phyloP scores from a whole-genome alignment of 2,888 invertebrate genomes.

The Tillus elongatus region DNA sequence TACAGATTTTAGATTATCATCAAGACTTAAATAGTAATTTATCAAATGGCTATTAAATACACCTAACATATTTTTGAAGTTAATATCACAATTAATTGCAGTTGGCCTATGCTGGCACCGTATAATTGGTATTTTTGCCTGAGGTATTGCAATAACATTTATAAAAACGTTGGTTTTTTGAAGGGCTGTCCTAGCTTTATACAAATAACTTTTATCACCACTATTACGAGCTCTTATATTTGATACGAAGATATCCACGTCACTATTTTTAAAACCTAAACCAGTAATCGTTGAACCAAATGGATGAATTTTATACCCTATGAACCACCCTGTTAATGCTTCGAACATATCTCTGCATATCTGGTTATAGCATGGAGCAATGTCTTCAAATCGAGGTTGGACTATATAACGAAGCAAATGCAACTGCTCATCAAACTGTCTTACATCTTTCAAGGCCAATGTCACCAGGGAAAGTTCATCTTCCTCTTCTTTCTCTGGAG shows the following conservation, averaged over 20 bases:
- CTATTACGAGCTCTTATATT: slow-evolving; percentile 36
- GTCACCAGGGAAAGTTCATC: not conserved
- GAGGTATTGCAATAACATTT: slow-evolving; percentile 54
- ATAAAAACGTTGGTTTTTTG: slow-evolving; percentile 40
- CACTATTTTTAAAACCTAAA: slow-evolving; percentile 59
- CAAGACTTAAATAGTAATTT: slow-evolving; percentile 49
- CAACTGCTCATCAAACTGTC: slow-evolving; percentile 41
- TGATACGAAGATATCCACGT: slow-evolving; percentile 61
- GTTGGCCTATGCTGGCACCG: slow-evolving; percentile 59
- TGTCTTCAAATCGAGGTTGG: slow-evolving; percentile 34
- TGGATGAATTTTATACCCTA: slow-evolving; percentile 43
- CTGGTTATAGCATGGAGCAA: slow-evolving; percentile 27
- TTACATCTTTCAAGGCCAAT: slow-evolving; percentile 22
- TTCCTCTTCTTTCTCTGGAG: not conserved
- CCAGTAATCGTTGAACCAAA: slow-evolving; percentile 71
- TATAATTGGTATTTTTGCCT: slow-evolving; percentile 70
- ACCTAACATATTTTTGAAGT: slow-evolving; percentile 61
- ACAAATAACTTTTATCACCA: slow-evolving; percentile 23
- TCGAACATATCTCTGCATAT: slow-evolving; percentile 44
- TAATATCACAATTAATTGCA: slow-evolving; percentile 59
- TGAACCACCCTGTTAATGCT: slow-evolving; percentile 39
- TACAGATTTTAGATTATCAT: slow-evolving; percentile 50
- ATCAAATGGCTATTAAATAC: slow-evolving; percentile 61
- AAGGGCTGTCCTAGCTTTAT: slow-evolving; percentile 23
- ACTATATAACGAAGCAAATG: slow-evolving; percentile 36